These are phyloP conservation scores for Periophthalmus modestus DNA, from an alignment of 2,113 vertebrate species.

Conservation along the genomic window DNA sequence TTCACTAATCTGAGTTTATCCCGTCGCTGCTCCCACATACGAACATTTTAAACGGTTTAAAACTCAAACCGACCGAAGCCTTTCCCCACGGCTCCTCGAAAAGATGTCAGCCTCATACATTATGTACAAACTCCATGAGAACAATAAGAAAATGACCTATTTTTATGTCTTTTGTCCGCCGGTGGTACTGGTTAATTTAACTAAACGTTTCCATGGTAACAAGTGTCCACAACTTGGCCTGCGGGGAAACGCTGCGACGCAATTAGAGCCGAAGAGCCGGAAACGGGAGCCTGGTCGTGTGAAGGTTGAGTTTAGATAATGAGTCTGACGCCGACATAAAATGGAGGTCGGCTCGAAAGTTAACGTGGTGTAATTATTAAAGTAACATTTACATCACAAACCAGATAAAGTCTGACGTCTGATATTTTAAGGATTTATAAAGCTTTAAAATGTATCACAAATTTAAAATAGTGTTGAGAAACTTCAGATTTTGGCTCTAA, in stretches of 20 bases:
- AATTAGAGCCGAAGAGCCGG: not conserved
- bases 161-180: conserved; percentile 2
- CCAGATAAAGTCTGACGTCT: no score
- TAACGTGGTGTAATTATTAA: no score
- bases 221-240: not conserved
- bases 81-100: not conserved
- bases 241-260: not conserved
- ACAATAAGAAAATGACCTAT: conserved; percentile 8
- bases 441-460: no score
- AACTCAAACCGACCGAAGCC: not conserved
- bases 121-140: not conserved
- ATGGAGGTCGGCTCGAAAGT: not conserved
- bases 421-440: no score
- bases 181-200: conserved; percentile 8
- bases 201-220: conserved; percentile 12
- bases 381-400: no score
- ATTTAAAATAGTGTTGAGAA: no score
- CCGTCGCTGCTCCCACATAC: no score
- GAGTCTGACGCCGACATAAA: not conserved
- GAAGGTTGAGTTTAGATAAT: not conserved
- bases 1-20: no score
- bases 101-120: not conserved
- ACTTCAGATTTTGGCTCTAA: no score
- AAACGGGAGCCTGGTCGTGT: not conserved
- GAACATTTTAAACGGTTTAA: not conserved